These are phyloP conservation scores for Nasonia giraulti DNA, from an alignment of 1,140 invertebrate genomes.

Conservation along the genomic window DNA sequence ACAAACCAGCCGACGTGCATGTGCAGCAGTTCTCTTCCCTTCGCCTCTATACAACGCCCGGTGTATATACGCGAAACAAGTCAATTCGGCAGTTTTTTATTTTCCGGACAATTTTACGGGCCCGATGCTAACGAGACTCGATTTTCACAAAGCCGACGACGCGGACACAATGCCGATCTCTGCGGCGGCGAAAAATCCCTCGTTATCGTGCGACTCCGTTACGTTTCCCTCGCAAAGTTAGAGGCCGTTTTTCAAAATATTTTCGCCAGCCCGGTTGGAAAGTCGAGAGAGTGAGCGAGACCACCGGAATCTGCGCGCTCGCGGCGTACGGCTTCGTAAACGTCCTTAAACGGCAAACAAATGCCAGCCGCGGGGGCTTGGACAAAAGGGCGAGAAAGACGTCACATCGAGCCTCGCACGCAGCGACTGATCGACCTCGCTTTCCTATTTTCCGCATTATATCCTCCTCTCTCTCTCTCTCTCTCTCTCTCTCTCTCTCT, in stretches of 20 bases:
- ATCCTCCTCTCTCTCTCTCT: neutral
- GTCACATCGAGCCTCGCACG: constrained; percentile 55
- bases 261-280: neutral
- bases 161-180: no score
- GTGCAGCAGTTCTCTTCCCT: neutral
- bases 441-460: constrained; percentile 43
- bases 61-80: constrained; percentile 15
- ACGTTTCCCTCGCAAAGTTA: no score
- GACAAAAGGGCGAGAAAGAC: constrained; percentile 60
- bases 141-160: neutral
- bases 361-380: constrained; percentile 48
- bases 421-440: no score
- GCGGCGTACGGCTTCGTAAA: constrained; percentile 52
- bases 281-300: neutral
- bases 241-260: neutral
- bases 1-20: neutral
- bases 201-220: no score
- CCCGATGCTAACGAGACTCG: constrained; percentile 11
- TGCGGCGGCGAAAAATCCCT: neutral
- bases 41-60: neutral
- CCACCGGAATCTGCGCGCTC: constrained; percentile 44
- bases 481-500: no score
- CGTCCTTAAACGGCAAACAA: constrained; percentile 63
- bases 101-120: neutral
- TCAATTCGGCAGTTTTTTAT: constrained; percentile 38